These are phyloP conservation scores for Lates japonicus DNA, from an alignment of 2,797 vertebrate species.

Conservation along the genomic window DNA sequence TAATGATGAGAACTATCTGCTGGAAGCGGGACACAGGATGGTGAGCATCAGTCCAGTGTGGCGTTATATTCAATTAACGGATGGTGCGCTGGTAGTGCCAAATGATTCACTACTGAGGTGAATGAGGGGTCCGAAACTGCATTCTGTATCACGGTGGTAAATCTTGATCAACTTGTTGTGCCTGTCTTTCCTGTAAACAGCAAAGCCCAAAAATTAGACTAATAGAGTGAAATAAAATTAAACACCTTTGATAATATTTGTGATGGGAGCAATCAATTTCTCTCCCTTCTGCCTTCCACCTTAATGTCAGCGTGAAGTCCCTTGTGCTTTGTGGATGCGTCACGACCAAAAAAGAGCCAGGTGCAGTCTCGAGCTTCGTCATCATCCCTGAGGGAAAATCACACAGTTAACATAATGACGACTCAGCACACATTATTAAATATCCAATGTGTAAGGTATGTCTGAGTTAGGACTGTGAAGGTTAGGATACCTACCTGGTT, in stretches of 20 bases:
- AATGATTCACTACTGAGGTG: constrained; percentile 95
- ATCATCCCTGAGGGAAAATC: constrained; percentile 89
- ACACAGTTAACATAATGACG: constrained; percentile 25
- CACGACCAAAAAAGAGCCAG: constrained; percentile 97
- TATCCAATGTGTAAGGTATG: background rate
- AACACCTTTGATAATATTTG: background rate
- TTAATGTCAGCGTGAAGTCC: constrained; percentile 95
- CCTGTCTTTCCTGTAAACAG: constrained; percentile 91
- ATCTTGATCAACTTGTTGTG: constrained; percentile 98
- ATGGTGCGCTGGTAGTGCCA: constrained; percentile 95
- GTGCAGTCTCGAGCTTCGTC: constrained; percentile 95
- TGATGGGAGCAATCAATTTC: background rate
- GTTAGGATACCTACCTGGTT: constrained; percentile 87
- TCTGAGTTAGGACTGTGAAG: background rate
- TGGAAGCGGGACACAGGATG: constrained; percentile 90
- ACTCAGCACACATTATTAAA: background rate
- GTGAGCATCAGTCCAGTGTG: constrained; percentile 94
- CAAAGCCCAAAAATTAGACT: background rate
- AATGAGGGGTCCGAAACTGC: constrained; percentile 95
- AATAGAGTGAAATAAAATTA: background rate
- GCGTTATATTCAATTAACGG: constrained; percentile 96
- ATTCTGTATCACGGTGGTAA: constrained; percentile 94
- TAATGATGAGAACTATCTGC: constrained; percentile 67
- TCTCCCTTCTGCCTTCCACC: constrained; percentile 82
- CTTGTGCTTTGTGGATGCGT: constrained; percentile 95